phyloP scores from a whole-genome alignment of 2,888 invertebrate species.

The Ennomos quercinarius region DNA sequence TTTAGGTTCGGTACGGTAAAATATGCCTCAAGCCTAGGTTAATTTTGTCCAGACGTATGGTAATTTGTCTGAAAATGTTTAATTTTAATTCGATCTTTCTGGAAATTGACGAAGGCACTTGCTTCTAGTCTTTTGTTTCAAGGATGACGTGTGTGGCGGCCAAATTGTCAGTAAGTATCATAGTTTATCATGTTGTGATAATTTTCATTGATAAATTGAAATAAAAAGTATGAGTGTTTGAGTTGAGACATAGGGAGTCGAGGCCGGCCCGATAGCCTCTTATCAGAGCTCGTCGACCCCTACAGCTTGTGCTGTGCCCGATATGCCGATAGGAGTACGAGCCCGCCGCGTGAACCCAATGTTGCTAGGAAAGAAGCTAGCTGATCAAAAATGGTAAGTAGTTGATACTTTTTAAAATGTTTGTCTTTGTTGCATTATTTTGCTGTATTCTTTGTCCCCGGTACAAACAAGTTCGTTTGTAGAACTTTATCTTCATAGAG shows the following conservation, averaged over 20 bases:
- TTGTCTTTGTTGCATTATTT: too few species aligned
- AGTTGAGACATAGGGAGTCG: constrained; percentile 49
- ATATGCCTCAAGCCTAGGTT: too few species aligned
- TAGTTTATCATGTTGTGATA: constrained; percentile 27
- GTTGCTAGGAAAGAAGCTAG: constrained; percentile 8
- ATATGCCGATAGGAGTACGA: constrained; percentile 26
- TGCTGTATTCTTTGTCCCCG: too few species aligned
- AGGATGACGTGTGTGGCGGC: not conserved
- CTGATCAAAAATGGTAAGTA: not conserved
- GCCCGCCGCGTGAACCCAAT: constrained; percentile 6
- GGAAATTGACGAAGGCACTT: too few species aligned
- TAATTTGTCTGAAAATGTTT: too few species aligned
- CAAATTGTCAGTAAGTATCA: constrained; percentile 4
- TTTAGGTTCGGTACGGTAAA: too few species aligned
- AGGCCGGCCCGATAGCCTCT: constrained; percentile 46
- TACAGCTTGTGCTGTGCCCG: constrained; percentile 36
- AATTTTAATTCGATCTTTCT: too few species aligned
- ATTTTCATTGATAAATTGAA: constrained; percentile 56
- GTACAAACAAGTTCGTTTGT: too few species aligned
- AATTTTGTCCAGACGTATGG: too few species aligned
- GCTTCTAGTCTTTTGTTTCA: not conserved
- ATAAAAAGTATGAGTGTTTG: constrained; percentile 39
- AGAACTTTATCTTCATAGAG: too few species aligned
- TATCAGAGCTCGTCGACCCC: constrained; percentile 58
- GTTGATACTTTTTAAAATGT: too few species aligned